Evolutionary conservation across 53 echinoderm and acorn worm species (phyloP), one percentile per base, ranked within the genome.

Genomic region (Holothuria scabra): DNA sequence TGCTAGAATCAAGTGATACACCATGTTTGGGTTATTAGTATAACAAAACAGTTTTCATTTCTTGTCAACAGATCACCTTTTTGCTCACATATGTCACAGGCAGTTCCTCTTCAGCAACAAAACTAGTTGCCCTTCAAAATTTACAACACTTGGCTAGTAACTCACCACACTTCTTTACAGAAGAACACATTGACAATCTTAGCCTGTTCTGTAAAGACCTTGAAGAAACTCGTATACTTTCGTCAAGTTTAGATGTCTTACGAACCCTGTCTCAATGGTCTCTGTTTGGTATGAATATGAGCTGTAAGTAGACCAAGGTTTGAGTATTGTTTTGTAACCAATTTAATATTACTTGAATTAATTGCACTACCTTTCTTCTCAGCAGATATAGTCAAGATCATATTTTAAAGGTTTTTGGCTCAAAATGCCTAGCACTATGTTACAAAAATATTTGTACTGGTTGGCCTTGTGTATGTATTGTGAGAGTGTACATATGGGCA

Each of bases 161-260:
- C 68, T 92, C 99, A 16, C 99, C 99, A 2, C 99, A 99, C 69
- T 92, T 95, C 84, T 94, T 94, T 91, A 93, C 87, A 44, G 78
- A 83, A 64, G 99, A 87, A 19, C 91, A 95, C 76, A 80, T 95
- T 1, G 74, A 60, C 37, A 55, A 84, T 7, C 65, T 99, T 23
- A 86, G 91, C 60, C 46, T 86, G n/a, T 95, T 91, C 82, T 90
- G 94, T 67, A 60, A 83, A 30, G 85, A 65, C 2, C 83, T 84
- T 46, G 66, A 79, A 38, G 89, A 91, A 26, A 68, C 74, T 16
- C 48, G 58, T 28, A 86, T 99, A 5, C 84, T 92, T 3, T 88
- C 91, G 13, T 78, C 91, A 12, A 75, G 89, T 13, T 69, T 99
- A 7, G 82, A 89, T 74, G 88, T 99, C 6, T 84, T 99, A 6